phyloP scores from a whole-genome alignment of 2,888 invertebrate genomes.

The Chymomyza amoena region DNA sequence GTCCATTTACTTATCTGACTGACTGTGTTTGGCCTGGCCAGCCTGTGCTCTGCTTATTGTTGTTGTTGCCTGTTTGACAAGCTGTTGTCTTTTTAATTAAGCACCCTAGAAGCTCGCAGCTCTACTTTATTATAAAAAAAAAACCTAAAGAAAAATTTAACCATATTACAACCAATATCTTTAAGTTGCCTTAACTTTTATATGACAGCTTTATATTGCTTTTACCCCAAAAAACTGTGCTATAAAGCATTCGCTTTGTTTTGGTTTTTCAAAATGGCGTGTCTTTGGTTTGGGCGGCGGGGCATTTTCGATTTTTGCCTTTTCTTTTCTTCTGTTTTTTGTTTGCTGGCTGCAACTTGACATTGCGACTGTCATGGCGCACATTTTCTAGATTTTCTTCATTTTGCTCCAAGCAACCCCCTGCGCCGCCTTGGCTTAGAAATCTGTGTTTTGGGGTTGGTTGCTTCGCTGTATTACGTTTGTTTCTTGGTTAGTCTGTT shows the following conservation, averaged over 20 bases:
- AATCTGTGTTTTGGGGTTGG: constrained; percentile 69
- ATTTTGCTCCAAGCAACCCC: constrained; percentile 42
- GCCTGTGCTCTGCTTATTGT: constrained; percentile 20
- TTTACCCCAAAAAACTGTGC: constrained; percentile 14
- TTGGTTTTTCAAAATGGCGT: constrained; percentile 30
- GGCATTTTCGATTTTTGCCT: constrained; percentile 19
- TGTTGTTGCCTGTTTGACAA: constrained; percentile 58
- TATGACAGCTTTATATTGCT: constrained; percentile 30
- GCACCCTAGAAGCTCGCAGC: constrained; percentile 52
- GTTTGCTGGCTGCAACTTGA: constrained; percentile 42
- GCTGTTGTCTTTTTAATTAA: constrained; percentile 75
- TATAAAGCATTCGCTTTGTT: constrained; percentile 22
- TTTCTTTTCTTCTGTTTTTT: neutral
- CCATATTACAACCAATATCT: neutral
- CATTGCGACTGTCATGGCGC: constrained; percentile 55
- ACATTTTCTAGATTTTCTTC: constrained; percentile 51
- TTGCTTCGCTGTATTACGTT: constrained; percentile 19
- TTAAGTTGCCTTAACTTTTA: constrained; percentile 41
- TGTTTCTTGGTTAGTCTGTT: constrained; percentile 30
- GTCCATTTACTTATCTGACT: constrained; percentile 44
- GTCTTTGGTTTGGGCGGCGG: neutral
- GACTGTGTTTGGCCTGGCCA: constrained; percentile 1
- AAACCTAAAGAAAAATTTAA: neutral
- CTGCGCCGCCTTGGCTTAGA: constrained; percentile 1
- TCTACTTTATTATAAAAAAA: neutral